A percentile compares a stretch with the other conserved stretches of the same genome.
These are phyloP conservation scores for Notarius quadriscutis DNA, from an alignment of 2,113 vertebrate genomes.

Conservation along the genomic window DNA sequence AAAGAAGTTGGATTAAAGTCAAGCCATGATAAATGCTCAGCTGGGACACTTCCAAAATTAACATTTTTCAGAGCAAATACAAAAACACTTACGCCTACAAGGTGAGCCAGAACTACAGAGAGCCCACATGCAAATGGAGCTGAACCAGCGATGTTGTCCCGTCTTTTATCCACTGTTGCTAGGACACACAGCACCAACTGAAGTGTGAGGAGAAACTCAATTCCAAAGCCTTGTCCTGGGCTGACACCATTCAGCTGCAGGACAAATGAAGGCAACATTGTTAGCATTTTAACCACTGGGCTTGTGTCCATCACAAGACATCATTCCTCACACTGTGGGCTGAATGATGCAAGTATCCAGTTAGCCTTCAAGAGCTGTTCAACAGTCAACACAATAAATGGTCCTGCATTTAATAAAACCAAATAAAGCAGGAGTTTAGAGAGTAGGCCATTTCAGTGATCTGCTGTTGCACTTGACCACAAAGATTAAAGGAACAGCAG, in stretches of 20 bases:
- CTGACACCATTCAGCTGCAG: conserved; percentile 66
- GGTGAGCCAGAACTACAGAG: conserved; percentile 78
- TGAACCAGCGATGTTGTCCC: conserved; percentile 64
- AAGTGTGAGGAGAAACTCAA: conserved; percentile 79
- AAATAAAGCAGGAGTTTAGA: background rate
- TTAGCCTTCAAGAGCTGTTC: background rate
- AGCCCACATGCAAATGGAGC: conserved; percentile 76
- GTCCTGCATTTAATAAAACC: background rate
- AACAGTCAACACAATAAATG: background rate
- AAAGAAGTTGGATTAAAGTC: background rate
- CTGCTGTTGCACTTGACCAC: background rate
- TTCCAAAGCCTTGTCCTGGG: conserved; percentile 74
- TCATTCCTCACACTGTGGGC: background rate
- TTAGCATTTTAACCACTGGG: conserved; percentile 28
- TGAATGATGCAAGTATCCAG: background rate
- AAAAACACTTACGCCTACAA: conserved; percentile 75
- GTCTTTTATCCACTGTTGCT: conserved; percentile 76
- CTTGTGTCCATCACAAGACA: background rate
- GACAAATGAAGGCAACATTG: conserved; percentile 27
- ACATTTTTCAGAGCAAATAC: too few relatives aligned
- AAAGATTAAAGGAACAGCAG: background rate
- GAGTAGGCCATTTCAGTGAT: background rate
- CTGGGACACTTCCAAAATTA: background rate
- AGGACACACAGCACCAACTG: conserved; percentile 83
- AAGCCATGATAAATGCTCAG: background rate